phyloP scores from a whole-genome alignment of 2,113 vertebrate genomes.

The Scolopax mira region DNA sequence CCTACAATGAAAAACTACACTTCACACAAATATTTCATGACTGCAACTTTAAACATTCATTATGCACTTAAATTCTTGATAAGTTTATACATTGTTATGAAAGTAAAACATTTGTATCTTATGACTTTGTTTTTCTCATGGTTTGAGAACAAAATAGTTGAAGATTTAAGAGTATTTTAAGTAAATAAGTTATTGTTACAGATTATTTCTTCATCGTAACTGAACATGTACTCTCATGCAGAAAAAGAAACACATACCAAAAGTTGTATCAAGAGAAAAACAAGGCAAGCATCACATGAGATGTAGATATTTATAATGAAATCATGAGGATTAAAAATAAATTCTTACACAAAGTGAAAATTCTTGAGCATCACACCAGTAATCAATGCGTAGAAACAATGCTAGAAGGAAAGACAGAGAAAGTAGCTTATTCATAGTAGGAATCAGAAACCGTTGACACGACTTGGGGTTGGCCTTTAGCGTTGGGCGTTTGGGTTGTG shows the following conservation, averaged over 20 bases:
- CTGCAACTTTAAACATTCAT: background rate
- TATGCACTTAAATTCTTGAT: background rate
- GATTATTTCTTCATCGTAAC: background rate
- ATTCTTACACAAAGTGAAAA: background rate
- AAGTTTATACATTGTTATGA: background rate
- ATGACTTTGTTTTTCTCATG: background rate
- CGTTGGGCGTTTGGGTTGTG: background rate
- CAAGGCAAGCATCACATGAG: background rate
- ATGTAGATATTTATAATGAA: background rate
- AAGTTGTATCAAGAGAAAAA: background rate
- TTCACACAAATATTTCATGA: background rate
- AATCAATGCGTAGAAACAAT: background rate
- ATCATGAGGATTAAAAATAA: background rate
- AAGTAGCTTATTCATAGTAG: background rate
- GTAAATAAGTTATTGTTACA: background rate
- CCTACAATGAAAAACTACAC: background rate
- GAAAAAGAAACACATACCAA: background rate
- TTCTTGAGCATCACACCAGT: background rate
- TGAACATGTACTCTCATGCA: background rate
- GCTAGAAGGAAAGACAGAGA: background rate
- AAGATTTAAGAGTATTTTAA: background rate
- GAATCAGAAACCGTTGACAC: background rate
- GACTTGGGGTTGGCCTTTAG: background rate
- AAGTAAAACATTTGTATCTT: background rate
- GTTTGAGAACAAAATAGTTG: background rate